Evolutionary conservation across 2,113 vertebrate genomes (phyloP), one percentile per base, ranked within the genome.

Genomic region (Bothrops jararaca): DNA sequence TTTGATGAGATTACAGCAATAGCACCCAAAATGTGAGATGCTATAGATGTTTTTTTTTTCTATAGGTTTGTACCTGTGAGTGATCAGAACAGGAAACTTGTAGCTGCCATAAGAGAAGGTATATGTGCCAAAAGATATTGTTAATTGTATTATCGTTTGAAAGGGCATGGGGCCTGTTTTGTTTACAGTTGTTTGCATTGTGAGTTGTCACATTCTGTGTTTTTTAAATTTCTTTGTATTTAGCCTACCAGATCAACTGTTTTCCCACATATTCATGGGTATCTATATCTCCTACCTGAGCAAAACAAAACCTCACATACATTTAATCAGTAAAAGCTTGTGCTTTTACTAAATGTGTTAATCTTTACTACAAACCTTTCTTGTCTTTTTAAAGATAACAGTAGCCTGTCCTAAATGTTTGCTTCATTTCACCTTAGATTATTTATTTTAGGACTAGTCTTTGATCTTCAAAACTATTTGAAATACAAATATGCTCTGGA

Each of bases 41-140:
- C 29, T 92, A 60, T 52, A 92, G 29, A n/a, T 92, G 89, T 18
- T 93, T 90, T 52, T 95, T 88, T 29, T 64, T 90, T 58, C 92
- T 23, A 54, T 95, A 98, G 98, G 94, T 98, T 97, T 97, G 94
- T 97, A 93, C 93, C 97, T 92, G 92, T 96, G 94, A 98, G 97
- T 93, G 96, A 98, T 52, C 96, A 97, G 95, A 98, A 98, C 22
- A 95, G 96, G 90, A 98, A 97, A 96, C 98, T 99, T 89, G 95
- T 98, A 89, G 57, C 97, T 87, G 97, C 98, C 48, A 98, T 99
- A 95, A 97, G 97, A 74, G 95, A 97, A 97, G 98, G 98, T 99
- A 97, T 92, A 91, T 34, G 13, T 29, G 24, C 13, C 91, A 13
- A 92, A 85, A 85, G 4, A 45, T 5, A 45, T 45, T 45, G 23